These are phyloP conservation scores for Drosophila arawakana DNA, from an alignment of 1,140 invertebrate genomes.

Conservation along the genomic window DNA sequence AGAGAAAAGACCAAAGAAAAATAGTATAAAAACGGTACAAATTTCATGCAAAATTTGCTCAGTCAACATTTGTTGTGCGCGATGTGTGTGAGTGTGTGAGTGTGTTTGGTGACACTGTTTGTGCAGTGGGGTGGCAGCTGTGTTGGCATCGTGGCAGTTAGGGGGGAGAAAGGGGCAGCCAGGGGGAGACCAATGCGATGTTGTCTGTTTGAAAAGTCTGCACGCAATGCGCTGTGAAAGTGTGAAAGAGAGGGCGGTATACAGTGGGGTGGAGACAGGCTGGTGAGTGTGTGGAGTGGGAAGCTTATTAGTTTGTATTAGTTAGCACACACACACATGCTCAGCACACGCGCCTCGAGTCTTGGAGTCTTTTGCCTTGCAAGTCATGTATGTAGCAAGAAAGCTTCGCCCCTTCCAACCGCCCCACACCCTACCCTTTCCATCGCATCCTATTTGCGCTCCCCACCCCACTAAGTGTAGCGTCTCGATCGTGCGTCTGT, in stretches of 20 bases:
- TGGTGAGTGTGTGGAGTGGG: background rate
- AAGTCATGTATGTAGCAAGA: constrained; percentile 40
- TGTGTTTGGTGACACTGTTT: constrained; percentile 60
- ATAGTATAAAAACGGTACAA: constrained; percentile 35
- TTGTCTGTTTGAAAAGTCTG: constrained; percentile 66
- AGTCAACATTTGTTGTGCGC: constrained; percentile 53
- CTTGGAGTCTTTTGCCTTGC: constrained; percentile 31
- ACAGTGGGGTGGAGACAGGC: background rate
- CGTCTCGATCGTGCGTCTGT: constrained; percentile 52
- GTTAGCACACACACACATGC: constrained; percentile 21
- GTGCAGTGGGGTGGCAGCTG: constrained; percentile 23
- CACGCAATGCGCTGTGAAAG: constrained; percentile 59
- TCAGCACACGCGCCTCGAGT: constrained; percentile 33
- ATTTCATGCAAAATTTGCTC: constrained; percentile 57
- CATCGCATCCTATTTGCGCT: background rate
- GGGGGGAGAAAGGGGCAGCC: background rate
- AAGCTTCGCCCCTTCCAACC: background rate
- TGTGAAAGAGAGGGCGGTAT: background rate
- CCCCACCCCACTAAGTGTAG: constrained; percentile 2
- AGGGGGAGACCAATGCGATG: constrained; percentile 2
- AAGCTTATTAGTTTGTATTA: constrained; percentile 2
- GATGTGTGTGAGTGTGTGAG: constrained; percentile 21
- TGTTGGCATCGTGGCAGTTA: background rate
- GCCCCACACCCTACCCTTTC: background rate
- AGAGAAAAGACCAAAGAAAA: constrained; percentile 2